These are phyloP conservation scores for Microcebus tavaratra DNA, from an alignment of 2,113 vertebrate species.

Conservation along the genomic window DNA sequence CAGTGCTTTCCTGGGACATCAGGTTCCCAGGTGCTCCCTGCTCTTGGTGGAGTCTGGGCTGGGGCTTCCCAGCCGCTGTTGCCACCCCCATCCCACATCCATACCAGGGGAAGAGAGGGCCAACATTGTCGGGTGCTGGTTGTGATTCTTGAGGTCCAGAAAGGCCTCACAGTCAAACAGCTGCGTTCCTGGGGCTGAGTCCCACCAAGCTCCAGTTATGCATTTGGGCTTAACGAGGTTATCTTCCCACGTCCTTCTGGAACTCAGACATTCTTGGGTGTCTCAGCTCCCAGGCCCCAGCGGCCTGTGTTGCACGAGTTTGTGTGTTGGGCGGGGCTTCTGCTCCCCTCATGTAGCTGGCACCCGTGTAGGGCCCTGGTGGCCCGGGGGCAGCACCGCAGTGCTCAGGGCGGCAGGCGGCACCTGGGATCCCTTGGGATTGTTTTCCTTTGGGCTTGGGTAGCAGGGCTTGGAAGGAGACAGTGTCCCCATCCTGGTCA, in stretches of 20 bases:
- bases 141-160: neutral
- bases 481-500: neutral
- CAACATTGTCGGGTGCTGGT: neutral
- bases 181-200: neutral
- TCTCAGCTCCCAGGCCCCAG: neutral
- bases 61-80: neutral
- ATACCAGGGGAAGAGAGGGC: neutral
- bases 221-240: fast-evolving
- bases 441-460: neutral
- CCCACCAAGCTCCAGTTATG: neutral
- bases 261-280: neutral
- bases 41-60: neutral
- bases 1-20: neutral
- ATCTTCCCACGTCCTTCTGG: neutral
- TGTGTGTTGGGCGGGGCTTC: neutral
- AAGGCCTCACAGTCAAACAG: neutral
- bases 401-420: no score
- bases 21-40: neutral
- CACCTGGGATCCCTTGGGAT: no score
- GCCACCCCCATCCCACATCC: neutral
- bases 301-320: neutral
- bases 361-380: no score
- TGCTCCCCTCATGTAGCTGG: no score
- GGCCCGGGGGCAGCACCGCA: no score
- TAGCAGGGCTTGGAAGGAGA: neutral